Conservation (phyloP, 2,888 invertebrate genomes). For the Ormyrus pomaceus region DNA sequence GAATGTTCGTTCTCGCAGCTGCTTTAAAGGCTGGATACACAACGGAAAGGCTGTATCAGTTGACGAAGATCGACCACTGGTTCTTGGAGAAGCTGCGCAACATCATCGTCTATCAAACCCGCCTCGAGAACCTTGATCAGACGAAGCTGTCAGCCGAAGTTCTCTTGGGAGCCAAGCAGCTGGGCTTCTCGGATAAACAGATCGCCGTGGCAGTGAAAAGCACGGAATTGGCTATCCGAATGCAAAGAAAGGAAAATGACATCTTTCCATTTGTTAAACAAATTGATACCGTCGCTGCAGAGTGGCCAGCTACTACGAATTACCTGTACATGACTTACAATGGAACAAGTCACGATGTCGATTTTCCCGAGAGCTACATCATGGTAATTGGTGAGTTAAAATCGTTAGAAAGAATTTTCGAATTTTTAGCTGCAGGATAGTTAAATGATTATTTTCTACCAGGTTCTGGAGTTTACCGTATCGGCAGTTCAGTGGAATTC, state of each 20-base stretch:
- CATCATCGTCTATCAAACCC: conserved; percentile 85
- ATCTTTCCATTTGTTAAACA: conserved; percentile 94
- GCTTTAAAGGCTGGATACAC: conserved; percentile 89
- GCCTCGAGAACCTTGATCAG: conserved; percentile 82
- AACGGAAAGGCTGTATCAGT: conserved; percentile 89
- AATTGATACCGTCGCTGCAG: conserved; percentile 99
- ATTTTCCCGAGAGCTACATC: conserved; percentile 86
- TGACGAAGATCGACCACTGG: conserved; percentile 98
- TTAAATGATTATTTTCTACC: conserved; percentile 38
- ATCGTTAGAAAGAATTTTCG: background rate
- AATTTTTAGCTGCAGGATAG: background rate
- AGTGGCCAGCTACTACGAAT: conserved; percentile 99
- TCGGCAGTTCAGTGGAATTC: conserved; percentile 99
- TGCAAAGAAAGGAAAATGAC: conserved; percentile 84
- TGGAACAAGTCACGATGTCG: conserved; percentile 87
- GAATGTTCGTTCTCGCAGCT: conserved; percentile 97
- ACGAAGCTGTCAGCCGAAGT: conserved; percentile 80
- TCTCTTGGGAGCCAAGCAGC: conserved; percentile 89
- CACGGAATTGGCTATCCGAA: conserved; percentile 89
- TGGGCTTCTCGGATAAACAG: conserved; percentile 98
- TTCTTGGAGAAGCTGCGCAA: conserved; percentile 96
- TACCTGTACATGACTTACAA: conserved; percentile 99
- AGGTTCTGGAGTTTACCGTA: conserved; percentile 95
- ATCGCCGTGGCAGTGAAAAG: conserved; percentile 92
- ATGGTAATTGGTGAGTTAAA: conserved; percentile 87